Evolutionary conservation across 1,140 invertebrate genomes (phyloP).

Genomic region (Frieseomelitta varia): DNA sequence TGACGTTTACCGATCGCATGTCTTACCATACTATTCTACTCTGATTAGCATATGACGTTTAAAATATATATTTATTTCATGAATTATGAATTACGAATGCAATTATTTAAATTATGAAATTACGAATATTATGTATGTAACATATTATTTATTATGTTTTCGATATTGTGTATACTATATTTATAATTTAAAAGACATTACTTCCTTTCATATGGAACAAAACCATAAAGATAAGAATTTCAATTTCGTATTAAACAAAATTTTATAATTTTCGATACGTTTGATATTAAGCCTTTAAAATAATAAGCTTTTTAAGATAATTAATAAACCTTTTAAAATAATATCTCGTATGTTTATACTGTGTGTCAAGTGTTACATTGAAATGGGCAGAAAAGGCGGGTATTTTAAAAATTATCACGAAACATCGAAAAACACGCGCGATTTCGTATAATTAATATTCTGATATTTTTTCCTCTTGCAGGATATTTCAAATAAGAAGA

Average conservation of each 20-base stretch:
- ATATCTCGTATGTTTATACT: neutral
- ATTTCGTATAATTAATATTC: neutral
- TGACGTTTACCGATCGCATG: neutral
- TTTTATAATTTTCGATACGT: no score
- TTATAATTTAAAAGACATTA: neutral
- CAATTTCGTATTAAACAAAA: neutral
- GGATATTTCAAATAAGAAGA: conserved; percentile 14
- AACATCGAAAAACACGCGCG: no score
- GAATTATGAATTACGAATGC: neutral
- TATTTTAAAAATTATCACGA: neutral
- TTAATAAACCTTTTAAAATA: neutral
- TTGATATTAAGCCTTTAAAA: no score
- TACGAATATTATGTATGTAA: neutral
- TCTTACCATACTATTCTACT: neutral
- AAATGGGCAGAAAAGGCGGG: neutral
- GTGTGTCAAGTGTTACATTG: neutral
- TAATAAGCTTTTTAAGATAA: no score
- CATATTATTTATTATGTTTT: neutral
- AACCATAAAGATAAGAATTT: neutral
- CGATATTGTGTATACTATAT: neutral
- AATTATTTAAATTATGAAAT: neutral
- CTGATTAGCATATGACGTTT: neutral
- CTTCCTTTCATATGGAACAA: no score
- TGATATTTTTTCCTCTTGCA: neutral
- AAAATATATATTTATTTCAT: no score